phyloP scores from a whole-genome alignment of 2,888 invertebrate species.

The Branchinecta sandiegonensis region DNA sequence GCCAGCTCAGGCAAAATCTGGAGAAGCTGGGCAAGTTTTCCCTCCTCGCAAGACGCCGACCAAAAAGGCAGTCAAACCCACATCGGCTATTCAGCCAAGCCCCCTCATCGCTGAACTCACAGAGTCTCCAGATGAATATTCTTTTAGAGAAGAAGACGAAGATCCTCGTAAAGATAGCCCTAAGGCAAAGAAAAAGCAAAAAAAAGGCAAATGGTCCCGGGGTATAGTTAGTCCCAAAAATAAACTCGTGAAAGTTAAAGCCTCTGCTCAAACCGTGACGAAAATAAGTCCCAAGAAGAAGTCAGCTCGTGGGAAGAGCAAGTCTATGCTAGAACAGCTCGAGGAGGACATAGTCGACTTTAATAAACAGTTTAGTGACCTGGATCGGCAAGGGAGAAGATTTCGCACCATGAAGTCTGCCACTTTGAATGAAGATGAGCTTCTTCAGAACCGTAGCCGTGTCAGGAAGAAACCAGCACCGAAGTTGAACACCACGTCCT shows the following conservation, averaged over 20 bases:
- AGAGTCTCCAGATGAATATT: neutral
- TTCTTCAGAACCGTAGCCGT: neutral
- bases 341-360: conserved; percentile 21
- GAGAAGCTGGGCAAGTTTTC: too few species aligned
- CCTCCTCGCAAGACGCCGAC: too few species aligned
- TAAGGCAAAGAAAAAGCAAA: neutral
- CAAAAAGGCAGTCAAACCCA: too few species aligned
- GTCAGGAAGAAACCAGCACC: neutral
- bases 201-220: too few species aligned
- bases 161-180: neutral
- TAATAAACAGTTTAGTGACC: conserved; percentile 15
- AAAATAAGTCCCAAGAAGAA: too few species aligned
- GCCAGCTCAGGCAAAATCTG: too few species aligned
- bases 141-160: neutral
- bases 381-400: conserved; percentile 18
- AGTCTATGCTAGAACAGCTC: conserved; percentile 17
- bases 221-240: too few species aligned
- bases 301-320: neutral
- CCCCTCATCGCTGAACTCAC: neutral
- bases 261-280: too few species aligned
- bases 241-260: too few species aligned
- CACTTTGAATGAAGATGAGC: neutral
- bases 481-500: neutral
- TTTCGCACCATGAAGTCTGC: conserved; percentile 9
- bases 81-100: too few species aligned